Evolutionary conservation across 2,113 vertebrate species (phyloP).

Genomic region (Speoplatyrhinus poulsoni): DNA sequence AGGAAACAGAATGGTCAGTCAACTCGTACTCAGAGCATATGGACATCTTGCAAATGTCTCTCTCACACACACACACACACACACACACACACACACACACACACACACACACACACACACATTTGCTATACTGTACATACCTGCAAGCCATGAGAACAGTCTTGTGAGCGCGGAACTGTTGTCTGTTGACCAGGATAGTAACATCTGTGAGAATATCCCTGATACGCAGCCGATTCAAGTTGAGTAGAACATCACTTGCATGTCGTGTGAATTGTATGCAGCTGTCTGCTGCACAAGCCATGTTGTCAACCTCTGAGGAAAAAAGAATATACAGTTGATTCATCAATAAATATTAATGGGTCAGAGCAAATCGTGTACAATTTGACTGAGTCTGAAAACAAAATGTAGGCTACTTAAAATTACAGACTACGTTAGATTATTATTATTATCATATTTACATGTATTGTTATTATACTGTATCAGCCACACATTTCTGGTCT

Average conservation of each 20-base stretch:
- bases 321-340: not conserved
- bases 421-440: too few relatives aligned
- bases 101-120: conserved; percentile 45
- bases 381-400: not conserved
- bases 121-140: conserved; percentile 63
- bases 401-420: too few relatives aligned
- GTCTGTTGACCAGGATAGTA: conserved; percentile 92
- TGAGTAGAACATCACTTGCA: conserved; percentile 94
- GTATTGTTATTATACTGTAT: too few relatives aligned
- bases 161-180: conserved; percentile 97
- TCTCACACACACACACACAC: conserved; percentile 52
- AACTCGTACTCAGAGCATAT: conserved; percentile 19
- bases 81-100: conserved; percentile 9
- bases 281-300: conserved; percentile 95
- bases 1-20: conserved; percentile 12
- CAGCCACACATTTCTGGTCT: too few relatives aligned
- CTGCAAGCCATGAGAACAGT: conserved; percentile 99
- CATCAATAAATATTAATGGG: too few relatives aligned
- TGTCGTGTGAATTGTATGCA: conserved; percentile 99
- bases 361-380: not conserved
- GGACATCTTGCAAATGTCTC: not conserved
- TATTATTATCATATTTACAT: too few relatives aligned
- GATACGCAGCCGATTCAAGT: conserved; percentile 93
- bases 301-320: conserved; percentile 77
- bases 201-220: conserved; percentile 95